Evolutionary conservation across 1,140 invertebrate genomes (phyloP), one percentile per base, ranked within the genome.

Genomic region (Ectropis grisescens): DNA sequence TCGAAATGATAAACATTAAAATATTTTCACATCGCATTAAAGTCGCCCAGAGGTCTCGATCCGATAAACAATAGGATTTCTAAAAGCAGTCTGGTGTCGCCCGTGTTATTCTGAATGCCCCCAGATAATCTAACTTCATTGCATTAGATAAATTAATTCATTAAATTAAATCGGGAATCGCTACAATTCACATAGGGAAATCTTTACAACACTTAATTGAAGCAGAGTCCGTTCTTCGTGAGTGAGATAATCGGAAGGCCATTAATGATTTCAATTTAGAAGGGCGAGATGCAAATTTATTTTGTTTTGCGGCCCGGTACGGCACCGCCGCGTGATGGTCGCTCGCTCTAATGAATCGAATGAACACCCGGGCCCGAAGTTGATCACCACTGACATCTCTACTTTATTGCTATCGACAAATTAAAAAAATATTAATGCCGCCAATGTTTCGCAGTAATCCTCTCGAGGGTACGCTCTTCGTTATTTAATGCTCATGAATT

Each of bases 191-290:
- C 66, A 71, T 69, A 66, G 61, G 37, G 52, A 72, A 59, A 79
- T 75, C 65, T 64, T 61, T 59, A 78, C 72, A 74, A 74, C 58
- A 61, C 74, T 79, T 79, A 75, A 79, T 79, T 79, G 74, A 69
- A 59, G 47, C 55, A 41, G 50, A 55, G 53, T 58, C 58, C 50
- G 44, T 47, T 36, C 40, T 60, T 65, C 70, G 74, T 75, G 74
- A 75, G 70, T 40, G 36, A 75, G 70, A 79, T 79, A 74, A 79
- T 79, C 74, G 57, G 31, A 57, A 37, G 29, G 42, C 57, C 64
- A 62, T 71, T 79, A 79, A 72, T 67, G 74, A 75, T 75, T 69
- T 66, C 64, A 70, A 72, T 70, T 74, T 72, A 72, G 70, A 72
- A 72, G 55, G 60, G 62, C 54, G 52, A 58, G 50, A 58, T 65